Evolutionary conservation across 2,113 vertebrate species (phyloP).

Genomic region (Ceyx margarethae): DNA sequence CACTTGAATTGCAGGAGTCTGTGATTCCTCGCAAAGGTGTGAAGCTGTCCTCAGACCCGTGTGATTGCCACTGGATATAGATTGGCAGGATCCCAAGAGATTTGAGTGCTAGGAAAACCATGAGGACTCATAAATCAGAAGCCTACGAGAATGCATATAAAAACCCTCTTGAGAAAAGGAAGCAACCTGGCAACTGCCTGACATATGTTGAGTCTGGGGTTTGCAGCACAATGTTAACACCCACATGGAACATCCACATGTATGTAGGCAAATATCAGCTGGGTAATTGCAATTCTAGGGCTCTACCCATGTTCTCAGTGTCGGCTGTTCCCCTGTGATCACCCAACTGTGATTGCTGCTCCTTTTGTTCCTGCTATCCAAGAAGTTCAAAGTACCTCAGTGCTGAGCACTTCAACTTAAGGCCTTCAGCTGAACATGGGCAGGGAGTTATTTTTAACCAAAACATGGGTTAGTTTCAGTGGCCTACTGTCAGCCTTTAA

Average conservation of each 20-base stretch:
- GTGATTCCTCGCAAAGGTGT: neutral
- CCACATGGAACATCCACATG: neutral
- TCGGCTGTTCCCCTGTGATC: neutral
- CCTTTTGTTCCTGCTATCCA: neutral
- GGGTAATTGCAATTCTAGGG: neutral
- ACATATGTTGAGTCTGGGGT: fast-evolving
- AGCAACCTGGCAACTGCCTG: neutral
- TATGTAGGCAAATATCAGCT: neutral
- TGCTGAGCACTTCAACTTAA: neutral
- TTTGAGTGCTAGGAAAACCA: neutral
- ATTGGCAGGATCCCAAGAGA: neutral
- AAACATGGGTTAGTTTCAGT: neutral
- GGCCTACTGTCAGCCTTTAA: neutral
- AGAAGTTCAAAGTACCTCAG: neutral
- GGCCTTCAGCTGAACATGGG: neutral
- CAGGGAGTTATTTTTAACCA: neutral
- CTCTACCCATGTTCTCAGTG: neutral
- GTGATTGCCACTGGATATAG: neutral
- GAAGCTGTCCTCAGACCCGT: neutral
- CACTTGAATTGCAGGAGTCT: neutral
- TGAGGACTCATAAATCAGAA: neutral
- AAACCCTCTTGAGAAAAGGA: neutral
- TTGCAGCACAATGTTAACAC: neutral
- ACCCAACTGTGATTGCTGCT: neutral
- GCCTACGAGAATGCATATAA: neutral